These are phyloP conservation scores for Lepidonotus clava DNA, from an alignment of 2,888 invertebrate genomes.

Conservation along the genomic window DNA sequence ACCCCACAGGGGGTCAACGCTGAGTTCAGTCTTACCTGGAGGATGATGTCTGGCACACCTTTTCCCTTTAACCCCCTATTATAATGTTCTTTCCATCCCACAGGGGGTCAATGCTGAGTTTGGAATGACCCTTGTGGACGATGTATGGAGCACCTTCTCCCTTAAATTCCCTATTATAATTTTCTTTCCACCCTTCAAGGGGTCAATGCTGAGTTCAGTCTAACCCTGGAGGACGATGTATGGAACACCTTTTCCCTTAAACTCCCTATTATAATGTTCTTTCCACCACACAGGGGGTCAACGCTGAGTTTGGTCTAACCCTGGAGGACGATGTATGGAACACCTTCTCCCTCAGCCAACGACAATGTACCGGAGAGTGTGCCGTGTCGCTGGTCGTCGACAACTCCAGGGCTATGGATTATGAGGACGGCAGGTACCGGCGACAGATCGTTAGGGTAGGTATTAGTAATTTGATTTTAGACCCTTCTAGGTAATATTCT, in stretches of 20 bases:
- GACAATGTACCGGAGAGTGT: not conserved
- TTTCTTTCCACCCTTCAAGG: not conserved
- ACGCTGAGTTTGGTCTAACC: constrained; percentile 3
- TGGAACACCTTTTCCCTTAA: not conserved
- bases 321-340: not conserved
- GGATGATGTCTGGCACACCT: too few species aligned
- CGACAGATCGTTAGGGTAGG: constrained; percentile 32
- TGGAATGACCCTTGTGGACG: too few species aligned
- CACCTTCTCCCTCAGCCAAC: not conserved
- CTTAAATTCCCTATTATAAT: not conserved
- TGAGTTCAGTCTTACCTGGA: too few species aligned
- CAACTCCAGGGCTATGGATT: constrained; percentile 11
- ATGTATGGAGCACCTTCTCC: too few species aligned
- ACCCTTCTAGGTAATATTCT: too few species aligned
- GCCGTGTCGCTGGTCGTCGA: constrained; percentile 46
- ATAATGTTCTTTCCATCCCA: too few species aligned
- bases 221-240: not conserved
- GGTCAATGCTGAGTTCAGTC: not conserved
- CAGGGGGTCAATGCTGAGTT: too few species aligned
- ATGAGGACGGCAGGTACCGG: not conserved
- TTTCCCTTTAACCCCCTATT: too few species aligned
- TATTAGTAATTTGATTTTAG: too few species aligned
- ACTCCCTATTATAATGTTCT: not conserved
- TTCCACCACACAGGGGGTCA: not conserved
- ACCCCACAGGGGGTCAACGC: too few species aligned